Evolutionary conservation across 2,888 invertebrate genomes (phyloP).

Genomic region (Trachelus iudaicus): DNA sequence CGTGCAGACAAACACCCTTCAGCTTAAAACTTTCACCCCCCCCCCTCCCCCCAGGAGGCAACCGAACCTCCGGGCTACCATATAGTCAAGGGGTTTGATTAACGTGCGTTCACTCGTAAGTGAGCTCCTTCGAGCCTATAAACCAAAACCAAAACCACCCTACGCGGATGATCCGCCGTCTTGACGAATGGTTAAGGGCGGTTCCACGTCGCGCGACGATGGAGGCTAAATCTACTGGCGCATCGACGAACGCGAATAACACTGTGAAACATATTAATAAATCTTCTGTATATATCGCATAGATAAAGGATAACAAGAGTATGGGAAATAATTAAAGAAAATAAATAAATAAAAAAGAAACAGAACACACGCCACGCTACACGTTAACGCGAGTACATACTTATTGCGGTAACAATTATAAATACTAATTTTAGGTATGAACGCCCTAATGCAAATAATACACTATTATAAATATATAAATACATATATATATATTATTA

Average conservation of each 20-base stretch:
- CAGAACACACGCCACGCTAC: slow-evolving; percentile 6
- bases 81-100: slow-evolving; percentile 41
- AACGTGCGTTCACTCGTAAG: background rate
- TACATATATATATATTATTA: slow-evolving; percentile 29
- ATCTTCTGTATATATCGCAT: slow-evolving; percentile 5
- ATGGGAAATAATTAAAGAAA: background rate
- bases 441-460: slow-evolving; percentile 45
- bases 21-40: background rate
- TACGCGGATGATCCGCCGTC: background rate
- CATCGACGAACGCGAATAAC: background rate
- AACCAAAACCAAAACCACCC: background rate
- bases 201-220: background rate
- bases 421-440: slow-evolving; percentile 48
- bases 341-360: slow-evolving; percentile 22
- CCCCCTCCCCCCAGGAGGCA: background rate
- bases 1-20: background rate
- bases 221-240: background rate
- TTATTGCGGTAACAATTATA: slow-evolving; percentile 38
- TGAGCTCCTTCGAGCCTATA: background rate
- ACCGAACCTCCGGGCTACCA: slow-evolving; percentile 39
- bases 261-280: slow-evolving; percentile 3
- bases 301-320: background rate
- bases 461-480: slow-evolving; percentile 46
- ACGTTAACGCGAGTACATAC: slow-evolving; percentile 7
- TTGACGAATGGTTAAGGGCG: background rate